Conservation (phyloP, 2,888 invertebrate genomes). For the Orchestes rusci region DNA sequence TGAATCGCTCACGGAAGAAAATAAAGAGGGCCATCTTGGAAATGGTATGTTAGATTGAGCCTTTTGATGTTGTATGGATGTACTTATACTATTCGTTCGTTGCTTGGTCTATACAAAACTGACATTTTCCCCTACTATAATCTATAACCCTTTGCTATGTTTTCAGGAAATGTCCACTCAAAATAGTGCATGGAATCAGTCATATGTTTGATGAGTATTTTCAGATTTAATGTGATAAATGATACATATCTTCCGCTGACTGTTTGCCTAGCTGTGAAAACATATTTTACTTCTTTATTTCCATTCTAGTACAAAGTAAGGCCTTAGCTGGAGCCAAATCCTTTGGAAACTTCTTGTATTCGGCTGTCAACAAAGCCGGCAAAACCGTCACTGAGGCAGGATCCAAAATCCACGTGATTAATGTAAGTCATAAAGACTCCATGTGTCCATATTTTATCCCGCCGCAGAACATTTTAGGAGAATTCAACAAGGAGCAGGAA, state of each 20-base stretch:
- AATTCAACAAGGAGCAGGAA: conserved; percentile 95
- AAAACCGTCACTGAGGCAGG: conserved; percentile 85
- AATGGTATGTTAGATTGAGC: conserved; percentile 49
- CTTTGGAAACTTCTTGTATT: conserved; percentile 87
- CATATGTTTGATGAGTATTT: too few relatives aligned
- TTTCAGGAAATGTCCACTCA: too few relatives aligned
- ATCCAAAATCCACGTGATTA: conserved; percentile 59
- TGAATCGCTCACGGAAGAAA: conserved; percentile 73
- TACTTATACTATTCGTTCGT: conserved; percentile 16
- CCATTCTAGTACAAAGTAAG: conserved; percentile 73
- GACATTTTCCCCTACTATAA: too few relatives aligned
- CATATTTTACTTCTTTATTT: too few relatives aligned
- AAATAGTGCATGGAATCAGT: too few relatives aligned
- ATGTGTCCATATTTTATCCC: conserved; percentile 1
- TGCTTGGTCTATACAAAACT: too few relatives aligned
- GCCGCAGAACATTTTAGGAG: conserved; percentile 85
- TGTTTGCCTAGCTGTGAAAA: too few relatives aligned
- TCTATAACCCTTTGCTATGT: too few relatives aligned
- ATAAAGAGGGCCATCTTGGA: conserved; percentile 73
- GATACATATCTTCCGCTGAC: too few relatives aligned
- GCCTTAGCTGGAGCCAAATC: conserved; percentile 85
- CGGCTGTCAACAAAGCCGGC: conserved; percentile 93
- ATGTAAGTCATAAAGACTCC: conserved; percentile 12
- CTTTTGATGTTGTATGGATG: conserved; percentile 26
- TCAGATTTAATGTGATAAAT: background rate